Evolutionary conservation across 64 coral and sea anemone genomes (phyloP).

Genomic region (Montipora cactus): DNA sequence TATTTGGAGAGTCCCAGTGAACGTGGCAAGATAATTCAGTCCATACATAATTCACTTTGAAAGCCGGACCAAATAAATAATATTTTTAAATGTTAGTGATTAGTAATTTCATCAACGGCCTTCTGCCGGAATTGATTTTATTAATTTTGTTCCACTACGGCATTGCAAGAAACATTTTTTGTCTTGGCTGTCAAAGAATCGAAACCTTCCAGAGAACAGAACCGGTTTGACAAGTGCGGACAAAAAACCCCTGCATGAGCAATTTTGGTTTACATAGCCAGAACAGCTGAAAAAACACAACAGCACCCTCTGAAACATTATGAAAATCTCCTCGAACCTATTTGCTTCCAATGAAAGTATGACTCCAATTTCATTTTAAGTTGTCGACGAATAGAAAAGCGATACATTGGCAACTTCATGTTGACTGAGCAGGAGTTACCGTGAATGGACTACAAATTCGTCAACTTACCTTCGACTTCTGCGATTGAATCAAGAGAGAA

Average conservation of each 20-base stretch:
- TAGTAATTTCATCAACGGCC: too few species aligned
- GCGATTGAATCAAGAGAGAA: not conserved
- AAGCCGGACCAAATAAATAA: too few species aligned
- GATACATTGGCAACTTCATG: not conserved
- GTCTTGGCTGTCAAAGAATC: too few species aligned
- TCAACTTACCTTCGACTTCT: too few species aligned
- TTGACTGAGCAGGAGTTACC: not conserved
- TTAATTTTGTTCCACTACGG: too few species aligned
- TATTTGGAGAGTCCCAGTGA: too few species aligned
- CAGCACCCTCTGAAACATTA: not conserved
- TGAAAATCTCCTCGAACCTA: not conserved
- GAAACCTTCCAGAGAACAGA: too few species aligned
- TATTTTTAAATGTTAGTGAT: too few species aligned
- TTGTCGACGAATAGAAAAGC: not conserved
- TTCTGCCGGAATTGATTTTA: too few species aligned
- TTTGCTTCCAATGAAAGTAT: conserved; percentile 14
- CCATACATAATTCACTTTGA: too few species aligned
- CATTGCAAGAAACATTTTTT: too few species aligned
- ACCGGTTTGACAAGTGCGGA: not conserved
- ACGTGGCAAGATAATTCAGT: too few species aligned
- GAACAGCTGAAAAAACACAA: conserved; percentile 36
- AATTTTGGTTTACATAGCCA: not conserved
- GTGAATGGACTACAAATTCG: not conserved
- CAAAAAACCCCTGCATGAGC: not conserved
- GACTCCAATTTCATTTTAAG: not conserved